Evolutionary conservation across 2,797 vertebrate species (phyloP).

Genomic region (Pteropus rufus): DNA sequence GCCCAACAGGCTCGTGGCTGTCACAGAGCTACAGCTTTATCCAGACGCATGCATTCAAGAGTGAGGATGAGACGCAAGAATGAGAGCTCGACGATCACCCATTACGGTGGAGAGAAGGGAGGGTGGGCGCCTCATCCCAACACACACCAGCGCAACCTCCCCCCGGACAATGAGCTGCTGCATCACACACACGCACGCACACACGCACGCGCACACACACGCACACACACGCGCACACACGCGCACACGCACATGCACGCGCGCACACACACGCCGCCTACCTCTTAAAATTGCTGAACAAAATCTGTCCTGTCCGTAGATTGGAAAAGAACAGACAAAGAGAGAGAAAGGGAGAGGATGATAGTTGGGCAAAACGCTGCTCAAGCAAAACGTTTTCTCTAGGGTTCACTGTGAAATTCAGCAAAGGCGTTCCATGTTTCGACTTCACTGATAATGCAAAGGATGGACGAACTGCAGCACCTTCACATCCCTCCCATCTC

Average conservation of each 20-base stretch:
- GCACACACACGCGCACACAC: no score
- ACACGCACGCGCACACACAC: no score
- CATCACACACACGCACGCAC: not conserved
- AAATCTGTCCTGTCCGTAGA: not conserved
- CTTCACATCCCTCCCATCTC: not conserved
- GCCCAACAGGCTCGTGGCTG: not conserved
- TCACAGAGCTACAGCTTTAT: not conserved
- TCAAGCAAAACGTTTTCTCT: not conserved
- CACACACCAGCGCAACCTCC: not conserved
- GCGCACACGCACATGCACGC: no score
- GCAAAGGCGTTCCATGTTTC: not conserved
- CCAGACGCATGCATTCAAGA: not conserved
- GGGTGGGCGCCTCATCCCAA: no score
- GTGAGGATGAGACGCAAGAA: not conserved
- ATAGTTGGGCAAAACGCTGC: no score
- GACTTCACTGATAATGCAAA: not conserved
- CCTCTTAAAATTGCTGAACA: not conserved
- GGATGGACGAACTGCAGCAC: not conserved
- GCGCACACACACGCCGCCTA: not conserved
- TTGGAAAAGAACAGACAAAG: not conserved
- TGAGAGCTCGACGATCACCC: not conserved
- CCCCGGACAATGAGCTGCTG: rapidly evolving
- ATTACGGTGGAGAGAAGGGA: no score
- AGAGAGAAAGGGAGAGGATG: not conserved
- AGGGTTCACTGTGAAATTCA: not conserved